Conservation (phyloP, 2,888 invertebrate species). For the Platycheirus rosarum region DNA sequence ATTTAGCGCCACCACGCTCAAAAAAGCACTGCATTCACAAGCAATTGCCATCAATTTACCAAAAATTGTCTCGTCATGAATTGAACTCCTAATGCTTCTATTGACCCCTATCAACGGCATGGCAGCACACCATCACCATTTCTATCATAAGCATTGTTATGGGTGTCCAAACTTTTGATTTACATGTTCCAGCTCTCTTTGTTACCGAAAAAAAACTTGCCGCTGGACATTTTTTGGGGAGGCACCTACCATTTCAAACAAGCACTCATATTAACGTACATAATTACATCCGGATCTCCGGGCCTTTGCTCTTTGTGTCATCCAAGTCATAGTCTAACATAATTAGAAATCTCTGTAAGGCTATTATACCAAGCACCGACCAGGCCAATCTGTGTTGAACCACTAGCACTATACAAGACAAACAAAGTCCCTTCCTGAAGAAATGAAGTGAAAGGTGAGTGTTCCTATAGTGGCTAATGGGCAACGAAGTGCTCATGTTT, state of each 20-base stretch:
- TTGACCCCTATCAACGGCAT: slow-evolving; percentile 10
- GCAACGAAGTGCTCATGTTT: slow-evolving; percentile 43
- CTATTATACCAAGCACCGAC: slow-evolving; percentile 40
- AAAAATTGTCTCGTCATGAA: slow-evolving; percentile 12
- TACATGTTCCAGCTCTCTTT: background rate
- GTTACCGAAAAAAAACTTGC: background rate
- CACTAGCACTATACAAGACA: slow-evolving; percentile 42
- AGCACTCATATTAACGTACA: slow-evolving; percentile 49
- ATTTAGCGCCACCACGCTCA: background rate
- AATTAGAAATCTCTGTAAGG: slow-evolving; percentile 51
- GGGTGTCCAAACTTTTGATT: slow-evolving; percentile 43
- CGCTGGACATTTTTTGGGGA: background rate
- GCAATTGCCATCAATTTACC: background rate
- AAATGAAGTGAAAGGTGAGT: slow-evolving; percentile 47
- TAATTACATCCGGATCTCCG: slow-evolving; percentile 65
- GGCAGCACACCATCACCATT: slow-evolving; percentile 21
- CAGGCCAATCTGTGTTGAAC: slow-evolving; percentile 36
- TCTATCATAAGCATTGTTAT: slow-evolving; percentile 30
- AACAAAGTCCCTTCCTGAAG: slow-evolving; percentile 11
- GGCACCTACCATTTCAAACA: slow-evolving; percentile 31
- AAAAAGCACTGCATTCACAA: slow-evolving; percentile 17
- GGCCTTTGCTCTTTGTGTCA: background rate
- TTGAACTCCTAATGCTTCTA: slow-evolving; percentile 26
- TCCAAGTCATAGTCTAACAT: slow-evolving; percentile 29
- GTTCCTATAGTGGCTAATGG: slow-evolving; percentile 15